A percentile compares a stretch with the other conserved stretches of the same genome.
Evolutionary conservation across 2,888 invertebrate genomes (phyloP).

Genomic region (Nomada lathburiana): DNA sequence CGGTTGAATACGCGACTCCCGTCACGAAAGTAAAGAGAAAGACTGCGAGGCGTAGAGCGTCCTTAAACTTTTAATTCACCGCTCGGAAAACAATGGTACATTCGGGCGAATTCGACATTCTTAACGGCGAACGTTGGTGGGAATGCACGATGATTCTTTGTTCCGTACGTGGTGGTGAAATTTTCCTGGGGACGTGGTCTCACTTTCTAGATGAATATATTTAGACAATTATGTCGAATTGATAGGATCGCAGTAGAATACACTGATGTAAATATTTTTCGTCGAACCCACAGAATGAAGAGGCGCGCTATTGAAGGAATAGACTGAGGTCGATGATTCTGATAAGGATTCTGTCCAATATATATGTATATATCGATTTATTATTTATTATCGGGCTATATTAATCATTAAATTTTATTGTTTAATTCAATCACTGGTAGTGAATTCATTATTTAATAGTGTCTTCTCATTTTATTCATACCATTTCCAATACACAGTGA

Average conservation of each 20-base stretch:
- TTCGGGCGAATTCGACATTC: background rate
- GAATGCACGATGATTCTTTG: background rate
- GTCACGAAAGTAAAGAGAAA: slow-evolving; percentile 78
- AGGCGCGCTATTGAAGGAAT: too few species aligned
- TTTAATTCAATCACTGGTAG: too few species aligned
- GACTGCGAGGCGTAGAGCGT: slow-evolving; percentile 52
- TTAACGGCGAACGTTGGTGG: background rate
- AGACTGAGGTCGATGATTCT: too few species aligned
- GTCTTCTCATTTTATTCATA: too few species aligned
- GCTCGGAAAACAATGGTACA: slow-evolving; percentile 9
- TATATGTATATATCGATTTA: background rate
- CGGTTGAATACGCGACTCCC: slow-evolving; percentile 67
- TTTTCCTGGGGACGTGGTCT: background rate
- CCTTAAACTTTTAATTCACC: slow-evolving; percentile 35
- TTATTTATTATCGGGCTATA: background rate
- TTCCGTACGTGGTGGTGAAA: background rate
- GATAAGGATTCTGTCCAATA: background rate
- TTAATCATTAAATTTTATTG: background rate
- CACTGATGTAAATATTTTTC: too few species aligned
- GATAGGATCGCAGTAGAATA: too few species aligned
- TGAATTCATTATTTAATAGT: too few species aligned
- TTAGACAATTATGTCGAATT: background rate
- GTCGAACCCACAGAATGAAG: too few species aligned
- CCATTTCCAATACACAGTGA: too few species aligned
- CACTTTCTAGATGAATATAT: background rate